Percentiles rank a stretch among this genome's conserved stretches.
Conservation (phyloP, 2,797 vertebrate genomes). For the Muraenolepis orangiensis region DNA sequence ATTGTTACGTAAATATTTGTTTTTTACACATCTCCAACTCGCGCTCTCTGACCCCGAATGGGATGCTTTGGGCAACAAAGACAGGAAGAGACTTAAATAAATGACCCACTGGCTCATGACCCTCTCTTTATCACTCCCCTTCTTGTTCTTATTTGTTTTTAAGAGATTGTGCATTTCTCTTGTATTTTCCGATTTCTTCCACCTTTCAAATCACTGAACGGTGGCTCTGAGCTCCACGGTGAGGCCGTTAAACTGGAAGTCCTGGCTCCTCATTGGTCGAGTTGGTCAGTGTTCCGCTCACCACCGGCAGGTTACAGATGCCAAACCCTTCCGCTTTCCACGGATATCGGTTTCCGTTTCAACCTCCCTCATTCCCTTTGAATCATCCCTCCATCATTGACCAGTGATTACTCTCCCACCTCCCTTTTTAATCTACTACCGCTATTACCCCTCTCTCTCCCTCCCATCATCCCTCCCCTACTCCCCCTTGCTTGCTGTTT, state of each 20-base stretch:
- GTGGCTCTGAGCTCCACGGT: neutral
- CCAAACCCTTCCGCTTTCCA: neutral
- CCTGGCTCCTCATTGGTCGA: neutral
- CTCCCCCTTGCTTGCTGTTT: neutral
- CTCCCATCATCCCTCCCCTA: neutral
- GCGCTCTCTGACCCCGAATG: slow-evolving; percentile 29
- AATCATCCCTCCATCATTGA: neutral
- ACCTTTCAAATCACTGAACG: neutral
- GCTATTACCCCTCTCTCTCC: too few relatives aligned
- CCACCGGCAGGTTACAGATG: neutral
- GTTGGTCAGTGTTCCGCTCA: neutral
- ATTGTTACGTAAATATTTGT: too few relatives aligned
- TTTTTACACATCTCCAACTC: too few relatives aligned
- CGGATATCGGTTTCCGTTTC: neutral
- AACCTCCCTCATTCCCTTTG: neutral
- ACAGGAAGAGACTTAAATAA: slow-evolving; percentile 75
- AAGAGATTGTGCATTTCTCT: neutral
- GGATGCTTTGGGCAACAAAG: slow-evolving; percentile 61
- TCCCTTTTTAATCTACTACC: neutral
- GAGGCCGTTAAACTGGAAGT: neutral
- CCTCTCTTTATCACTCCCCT: neutral
- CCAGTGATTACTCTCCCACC: neutral
- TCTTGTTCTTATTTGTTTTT: neutral
- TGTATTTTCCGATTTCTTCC: neutral
- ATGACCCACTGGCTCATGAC: slow-evolving; percentile 36